Evolutionary conservation across 1,140 invertebrate species (phyloP).

Genomic region (Globodera ellingtonae): DNA sequence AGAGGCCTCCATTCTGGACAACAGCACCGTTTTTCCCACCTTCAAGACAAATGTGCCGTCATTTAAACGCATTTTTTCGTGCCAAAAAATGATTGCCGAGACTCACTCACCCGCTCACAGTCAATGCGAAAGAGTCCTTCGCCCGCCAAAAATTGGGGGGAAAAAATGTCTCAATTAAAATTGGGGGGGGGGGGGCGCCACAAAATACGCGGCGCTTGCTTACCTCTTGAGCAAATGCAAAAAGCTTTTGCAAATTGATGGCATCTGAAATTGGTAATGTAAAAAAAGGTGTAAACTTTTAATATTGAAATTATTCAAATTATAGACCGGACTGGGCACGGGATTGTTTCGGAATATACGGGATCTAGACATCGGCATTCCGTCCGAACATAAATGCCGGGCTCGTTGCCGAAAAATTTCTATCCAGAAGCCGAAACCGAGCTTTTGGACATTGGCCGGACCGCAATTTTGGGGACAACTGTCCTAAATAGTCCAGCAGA

Average conservation of each 20-base stretch:
- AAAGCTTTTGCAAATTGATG: conserved; percentile 63
- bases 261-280: conserved; percentile 43
- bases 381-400: no score
- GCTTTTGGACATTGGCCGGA: no score
- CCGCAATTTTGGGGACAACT: no score
- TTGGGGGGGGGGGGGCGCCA: conserved; percentile 57
- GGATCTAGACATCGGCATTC: no score
- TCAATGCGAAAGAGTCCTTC: conserved; percentile 61
- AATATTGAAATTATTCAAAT: background rate
- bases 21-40: conserved; percentile 61
- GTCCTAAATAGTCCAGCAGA: no score
- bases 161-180: background rate
- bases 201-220: no score
- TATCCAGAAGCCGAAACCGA: no score
- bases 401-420: no score
- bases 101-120: conserved; percentile 53
- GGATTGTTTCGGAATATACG: no score
- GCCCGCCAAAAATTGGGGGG: background rate
- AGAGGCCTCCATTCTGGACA: conserved; percentile 64
- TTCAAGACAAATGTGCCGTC: background rate
- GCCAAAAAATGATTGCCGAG: background rate
- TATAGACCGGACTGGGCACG: background rate
- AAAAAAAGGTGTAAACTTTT: background rate
- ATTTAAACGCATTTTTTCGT: background rate
- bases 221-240: conserved; percentile 62